Percentiles rank a stretch among this genome's conserved stretches.
Evolutionary conservation across 2,888 invertebrate species (phyloP).

Genomic region (Malthinus flaveolus): DNA sequence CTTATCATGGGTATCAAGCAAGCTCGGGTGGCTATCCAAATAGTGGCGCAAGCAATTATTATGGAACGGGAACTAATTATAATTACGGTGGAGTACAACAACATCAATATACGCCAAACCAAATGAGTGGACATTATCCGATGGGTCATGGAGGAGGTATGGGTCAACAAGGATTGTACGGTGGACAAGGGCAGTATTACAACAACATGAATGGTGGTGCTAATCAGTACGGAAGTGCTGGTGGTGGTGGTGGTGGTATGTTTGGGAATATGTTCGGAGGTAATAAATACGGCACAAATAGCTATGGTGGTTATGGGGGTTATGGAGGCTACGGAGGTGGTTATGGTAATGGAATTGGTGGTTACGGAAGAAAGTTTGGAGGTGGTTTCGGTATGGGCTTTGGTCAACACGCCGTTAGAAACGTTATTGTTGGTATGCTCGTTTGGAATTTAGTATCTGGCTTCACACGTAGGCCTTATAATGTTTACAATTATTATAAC

Average conservation of each 20-base stretch:
- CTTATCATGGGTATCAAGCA: background rate
- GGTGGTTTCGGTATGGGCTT: conserved; percentile 35
- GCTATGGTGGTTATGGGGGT: conserved; percentile 25
- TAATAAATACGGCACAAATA: conserved; percentile 7
- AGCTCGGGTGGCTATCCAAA: conserved; percentile 15
- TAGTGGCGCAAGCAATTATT: conserved; percentile 25
- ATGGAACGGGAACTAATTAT: conserved; percentile 21
- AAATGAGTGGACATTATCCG: conserved; percentile 6
- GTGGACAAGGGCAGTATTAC: conserved; percentile 15
- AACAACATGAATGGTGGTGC: conserved; percentile 14
- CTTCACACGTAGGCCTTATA: conserved; percentile 41
- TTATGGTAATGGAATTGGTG: conserved; percentile 28
- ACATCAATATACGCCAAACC: conserved; percentile 7
- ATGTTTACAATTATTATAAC: conserved; percentile 49
- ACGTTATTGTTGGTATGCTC: conserved; percentile 46
- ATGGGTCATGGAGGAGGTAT: conserved; percentile 20
- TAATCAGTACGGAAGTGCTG: background rate
- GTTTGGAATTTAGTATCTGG: conserved; percentile 46
- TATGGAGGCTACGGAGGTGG: conserved; percentile 23
- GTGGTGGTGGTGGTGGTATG: conserved; percentile 12
- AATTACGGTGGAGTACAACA: conserved; percentile 23
- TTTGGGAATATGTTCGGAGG: conserved; percentile 17
- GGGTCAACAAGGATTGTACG: conserved; percentile 10
- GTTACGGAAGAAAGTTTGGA: conserved; percentile 22
- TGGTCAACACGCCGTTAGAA: conserved; percentile 43